A percentile compares a stretch with the other conserved stretches of the same genome.
phyloP scores from a whole-genome alignment of 2,797 vertebrate genomes.

The Luscinia megarhynchos region DNA sequence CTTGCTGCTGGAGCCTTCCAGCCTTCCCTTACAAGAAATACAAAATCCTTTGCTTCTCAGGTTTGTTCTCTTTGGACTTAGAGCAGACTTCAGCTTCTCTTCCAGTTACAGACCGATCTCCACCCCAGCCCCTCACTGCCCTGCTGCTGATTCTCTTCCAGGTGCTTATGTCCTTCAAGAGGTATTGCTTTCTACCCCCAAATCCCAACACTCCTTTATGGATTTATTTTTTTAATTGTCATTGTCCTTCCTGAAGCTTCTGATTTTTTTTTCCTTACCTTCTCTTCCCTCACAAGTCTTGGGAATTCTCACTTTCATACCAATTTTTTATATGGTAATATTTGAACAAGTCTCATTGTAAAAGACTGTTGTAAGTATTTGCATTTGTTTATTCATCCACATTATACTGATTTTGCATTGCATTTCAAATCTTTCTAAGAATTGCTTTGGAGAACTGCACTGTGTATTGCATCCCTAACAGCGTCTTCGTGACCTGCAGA shows the following conservation, averaged over 20 bases:
- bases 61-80: background rate
- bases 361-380: background rate
- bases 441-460: background rate
- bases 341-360: background rate
- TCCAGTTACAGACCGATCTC: background rate
- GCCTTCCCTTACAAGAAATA: background rate
- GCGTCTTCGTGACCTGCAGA: background rate
- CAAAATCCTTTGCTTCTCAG: background rate
- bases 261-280: background rate
- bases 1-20: background rate
- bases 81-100: background rate
- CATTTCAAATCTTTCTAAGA: background rate
- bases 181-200: background rate
- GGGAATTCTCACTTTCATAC: background rate
- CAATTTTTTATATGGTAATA: background rate
- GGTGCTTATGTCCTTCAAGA: constrained; percentile 26
- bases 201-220: constrained; percentile 8
- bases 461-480: fast-evolving
- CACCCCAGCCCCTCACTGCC: background rate
- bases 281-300: background rate
- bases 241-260: background rate
- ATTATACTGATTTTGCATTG: background rate
- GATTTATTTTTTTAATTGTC: background rate
- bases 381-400: background rate
- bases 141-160: background rate